Evolutionary conservation across 1,140 invertebrate species (phyloP), one percentile per base, ranked within the genome.

Genomic region (Sarcophaga peregrina): DNA sequence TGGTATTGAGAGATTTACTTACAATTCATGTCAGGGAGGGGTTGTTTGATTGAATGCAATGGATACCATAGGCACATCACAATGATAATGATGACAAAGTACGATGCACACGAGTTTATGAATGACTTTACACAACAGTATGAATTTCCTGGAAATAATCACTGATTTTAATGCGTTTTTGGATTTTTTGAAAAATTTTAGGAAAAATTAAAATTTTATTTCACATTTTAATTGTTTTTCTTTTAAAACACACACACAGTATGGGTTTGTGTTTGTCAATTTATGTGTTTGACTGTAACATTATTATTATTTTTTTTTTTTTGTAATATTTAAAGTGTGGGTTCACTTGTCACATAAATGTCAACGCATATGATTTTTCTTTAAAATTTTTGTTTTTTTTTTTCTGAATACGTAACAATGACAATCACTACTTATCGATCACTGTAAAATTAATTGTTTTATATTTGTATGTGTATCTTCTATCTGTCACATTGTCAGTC

Each of bases 301-400:
- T 37, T 37, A 37, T 37, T n/a, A n/a, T n/a, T n/a, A n/a, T n/a
- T n/a, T 37, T 37, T 1, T 37, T 37, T 37, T 37, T 37, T 37
- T 1, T 1, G 25, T 37, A 68, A 68, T 17, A 7, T 68, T 68
- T 68, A 20, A 68, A 68, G 62, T 68, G 62, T 68, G 17, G 20
- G 62, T 68, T 68, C 62, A 25, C 62, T 68, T 68, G 62, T 68
- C 62, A 68, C n/a, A 68, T 68, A 68, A 58, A 68, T 68, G 62
- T 68, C 62, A 68, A 68, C 62, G 62, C 62, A 68, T 68, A 68
- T 68, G 17, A 25, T 25, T 58, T 68, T 37, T 37, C 25, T 37
- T 37, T 37, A 1, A 37, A 37, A 4, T 37, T 37, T 37, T 37
- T 37, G 1, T 37, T 37, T 37, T 37, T 37, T 37, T 37, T 37